Evolutionary conservation across 2,113 vertebrate species (phyloP).

Genomic region (Caranx melampygus): DNA sequence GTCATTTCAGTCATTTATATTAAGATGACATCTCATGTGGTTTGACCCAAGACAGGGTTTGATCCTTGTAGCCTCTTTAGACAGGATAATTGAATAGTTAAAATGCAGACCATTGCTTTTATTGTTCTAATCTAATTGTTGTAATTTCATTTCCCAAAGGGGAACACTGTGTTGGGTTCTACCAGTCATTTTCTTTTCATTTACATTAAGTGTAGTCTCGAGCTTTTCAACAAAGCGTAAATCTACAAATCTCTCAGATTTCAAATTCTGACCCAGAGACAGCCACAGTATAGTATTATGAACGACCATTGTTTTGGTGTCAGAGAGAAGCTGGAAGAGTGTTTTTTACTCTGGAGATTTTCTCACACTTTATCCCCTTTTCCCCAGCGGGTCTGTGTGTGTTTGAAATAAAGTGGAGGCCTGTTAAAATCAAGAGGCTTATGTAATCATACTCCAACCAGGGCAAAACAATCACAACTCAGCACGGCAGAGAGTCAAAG

Average conservation of each 20-base stretch:
- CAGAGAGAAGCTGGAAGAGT: slow-evolving; percentile 29
- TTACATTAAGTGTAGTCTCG: slow-evolving; percentile 14
- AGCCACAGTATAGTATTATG: slow-evolving; percentile 22
- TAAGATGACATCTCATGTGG: slow-evolving; percentile 37
- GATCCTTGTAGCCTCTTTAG: slow-evolving; percentile 43
- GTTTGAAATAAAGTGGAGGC: slow-evolving; percentile 57
- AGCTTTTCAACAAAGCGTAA: slow-evolving; percentile 30
- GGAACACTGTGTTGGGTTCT: slow-evolving; percentile 29
- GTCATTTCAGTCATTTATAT: slow-evolving; percentile 41
- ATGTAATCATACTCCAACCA: slow-evolving; percentile 75
- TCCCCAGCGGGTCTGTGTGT: background rate
- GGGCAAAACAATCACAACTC: slow-evolving; percentile 74
- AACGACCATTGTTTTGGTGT: slow-evolving; percentile 35
- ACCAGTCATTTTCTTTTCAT: slow-evolving; percentile 32
- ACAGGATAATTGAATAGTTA: slow-evolving; percentile 59
- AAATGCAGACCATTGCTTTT: slow-evolving; percentile 59
- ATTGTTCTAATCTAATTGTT: slow-evolving; percentile 70
- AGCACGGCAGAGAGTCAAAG: slow-evolving; percentile 68
- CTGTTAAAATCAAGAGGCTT: slow-evolving; percentile 71
- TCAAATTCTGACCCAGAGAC: background rate
- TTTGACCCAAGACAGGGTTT: slow-evolving; percentile 41
- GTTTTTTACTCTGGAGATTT: slow-evolving; percentile 47
- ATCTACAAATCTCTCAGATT: slow-evolving; percentile 40
- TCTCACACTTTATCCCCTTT: slow-evolving; percentile 49
- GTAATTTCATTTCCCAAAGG: slow-evolving; percentile 64